Evolutionary conservation across 2,113 vertebrate species (phyloP).

Genomic region (Pao palembangensis): DNA sequence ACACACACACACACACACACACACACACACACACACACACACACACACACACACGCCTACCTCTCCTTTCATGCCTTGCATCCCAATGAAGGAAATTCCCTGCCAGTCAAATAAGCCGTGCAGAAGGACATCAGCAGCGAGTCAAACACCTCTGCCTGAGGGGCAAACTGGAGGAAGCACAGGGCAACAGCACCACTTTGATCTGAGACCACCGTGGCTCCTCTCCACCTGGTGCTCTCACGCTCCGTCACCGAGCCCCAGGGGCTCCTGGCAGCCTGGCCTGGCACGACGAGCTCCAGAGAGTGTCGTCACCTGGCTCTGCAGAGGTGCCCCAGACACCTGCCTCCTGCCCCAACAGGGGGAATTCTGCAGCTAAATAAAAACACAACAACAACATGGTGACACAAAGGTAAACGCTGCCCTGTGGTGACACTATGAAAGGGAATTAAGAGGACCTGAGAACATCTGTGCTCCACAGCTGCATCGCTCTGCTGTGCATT

Average conservation of each 20-base stretch:
- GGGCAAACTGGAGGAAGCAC: slow-evolving; percentile 69
- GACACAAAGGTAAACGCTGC: slow-evolving; percentile 47
- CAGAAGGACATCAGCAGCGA: slow-evolving; percentile 50
- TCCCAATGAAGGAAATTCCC: slow-evolving; percentile 63
- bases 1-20: too few relatives aligned
- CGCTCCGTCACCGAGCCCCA: slow-evolving; percentile 41
- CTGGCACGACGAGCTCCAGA: slow-evolving; percentile 58
- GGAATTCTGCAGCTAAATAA: slow-evolving; percentile 66
- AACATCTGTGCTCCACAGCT: slow-evolving; percentile 46
- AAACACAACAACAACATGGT: slow-evolving; percentile 62
- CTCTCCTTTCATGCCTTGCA: slow-evolving; percentile 64
- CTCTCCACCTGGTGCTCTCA: slow-evolving; percentile 68
- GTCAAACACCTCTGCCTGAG: slow-evolving; percentile 69
- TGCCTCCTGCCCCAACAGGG: slow-evolving; percentile 64
- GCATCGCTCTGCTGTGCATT: slow-evolving; percentile 36
- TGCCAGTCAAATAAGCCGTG: slow-evolving; percentile 68
- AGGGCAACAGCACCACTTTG: slow-evolving; percentile 72
- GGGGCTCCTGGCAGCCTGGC: slow-evolving; percentile 45
- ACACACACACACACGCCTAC: slow-evolving; percentile 30
- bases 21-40: not conserved
- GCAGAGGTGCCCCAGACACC: slow-evolving; percentile 63
- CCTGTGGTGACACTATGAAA: slow-evolving; percentile 49
- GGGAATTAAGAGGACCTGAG: slow-evolving; percentile 42
- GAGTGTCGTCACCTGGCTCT: slow-evolving; percentile 68
- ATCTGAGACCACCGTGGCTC: slow-evolving; percentile 66